A percentile compares a stretch with the other conserved stretches of the same genome.
These are phyloP conservation scores for Ptychobarbus kaznakovi DNA, from an alignment of 2,797 vertebrate species.

Conservation along the genomic window DNA sequence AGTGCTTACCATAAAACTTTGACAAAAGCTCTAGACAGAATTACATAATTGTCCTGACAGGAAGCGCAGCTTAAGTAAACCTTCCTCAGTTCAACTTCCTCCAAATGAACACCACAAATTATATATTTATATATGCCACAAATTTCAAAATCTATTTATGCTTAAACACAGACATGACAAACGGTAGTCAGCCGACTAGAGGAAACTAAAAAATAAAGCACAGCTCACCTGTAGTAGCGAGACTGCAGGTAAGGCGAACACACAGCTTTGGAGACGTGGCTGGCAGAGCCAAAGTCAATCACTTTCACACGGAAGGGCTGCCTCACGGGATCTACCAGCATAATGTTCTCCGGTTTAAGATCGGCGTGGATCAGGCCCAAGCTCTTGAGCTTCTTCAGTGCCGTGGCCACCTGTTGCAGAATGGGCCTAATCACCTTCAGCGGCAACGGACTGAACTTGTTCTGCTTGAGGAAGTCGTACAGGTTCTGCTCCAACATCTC, in stretches of 20 bases:
- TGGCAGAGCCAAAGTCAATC: constrained; percentile 98
- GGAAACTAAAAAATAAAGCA: background rate
- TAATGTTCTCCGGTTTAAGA: constrained; percentile 99
- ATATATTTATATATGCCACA: background rate
- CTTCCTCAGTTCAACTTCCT: constrained; percentile 40
- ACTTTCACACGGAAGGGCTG: constrained; percentile 98
- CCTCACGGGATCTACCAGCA: constrained; percentile 94
- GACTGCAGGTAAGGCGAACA: constrained; percentile 98
- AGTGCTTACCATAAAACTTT: constrained; percentile 37
- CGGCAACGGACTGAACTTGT: constrained; percentile 97
- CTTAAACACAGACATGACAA: background rate
- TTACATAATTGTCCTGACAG: constrained; percentile 61
- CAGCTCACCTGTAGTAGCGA: constrained; percentile 94
- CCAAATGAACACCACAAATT: constrained; percentile 14
- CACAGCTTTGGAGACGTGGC: constrained; percentile 98
- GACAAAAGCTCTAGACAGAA: constrained; percentile 47
- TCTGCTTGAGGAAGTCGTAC: constrained; percentile 98
- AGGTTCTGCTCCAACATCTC: constrained; percentile 99
- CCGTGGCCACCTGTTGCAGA: constrained; percentile 95
- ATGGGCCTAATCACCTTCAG: constrained; percentile 95
- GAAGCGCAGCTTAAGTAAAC: constrained; percentile 29
- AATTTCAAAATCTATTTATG: background rate
- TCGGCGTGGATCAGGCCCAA: constrained; percentile 97
- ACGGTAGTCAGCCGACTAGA: background rate
- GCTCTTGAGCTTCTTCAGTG: constrained; percentile 96